A percentile compares a stretch with the other conserved stretches of the same genome.
phyloP scores from a whole-genome alignment of 2,113 vertebrate species.

The Suncus etruscus region DNA sequence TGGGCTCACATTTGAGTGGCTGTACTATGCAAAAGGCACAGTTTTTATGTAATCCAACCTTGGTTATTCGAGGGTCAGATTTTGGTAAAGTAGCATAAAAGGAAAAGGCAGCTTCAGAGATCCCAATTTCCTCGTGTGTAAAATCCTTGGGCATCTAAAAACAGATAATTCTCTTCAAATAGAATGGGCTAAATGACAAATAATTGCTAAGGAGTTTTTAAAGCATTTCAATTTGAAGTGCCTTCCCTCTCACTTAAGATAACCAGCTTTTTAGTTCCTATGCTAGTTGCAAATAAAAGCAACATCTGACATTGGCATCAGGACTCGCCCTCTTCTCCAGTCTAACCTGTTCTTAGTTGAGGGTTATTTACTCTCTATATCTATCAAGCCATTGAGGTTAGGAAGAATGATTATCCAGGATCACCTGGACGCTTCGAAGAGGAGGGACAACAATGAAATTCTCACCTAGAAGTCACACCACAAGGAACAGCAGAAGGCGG shows the following conservation, averaged over 20 bases:
- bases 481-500: slow-evolving; percentile 36
- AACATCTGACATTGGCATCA: neutral
- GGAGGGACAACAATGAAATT: neutral
- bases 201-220: neutral
- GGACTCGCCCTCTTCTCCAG: neutral
- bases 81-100: neutral
- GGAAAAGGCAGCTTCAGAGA: too few relatives aligned
- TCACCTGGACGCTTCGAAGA: neutral
- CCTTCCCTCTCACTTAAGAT: neutral
- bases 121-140: neutral
- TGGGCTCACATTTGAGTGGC: rapidly evolving
- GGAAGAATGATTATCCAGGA: too few relatives aligned
- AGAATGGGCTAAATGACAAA: neutral
- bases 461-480: slow-evolving; percentile 82
- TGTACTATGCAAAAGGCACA: neutral
- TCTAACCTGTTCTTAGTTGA: neutral
- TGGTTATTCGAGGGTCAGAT: rapidly evolving
- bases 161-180: neutral
- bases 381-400: rapidly evolving
- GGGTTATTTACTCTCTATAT: too few relatives aligned
- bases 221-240: neutral
- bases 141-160: neutral
- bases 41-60: neutral
- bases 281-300: neutral
- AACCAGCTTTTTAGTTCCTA: neutral